Conservation (phyloP, 2,888 invertebrate species). For the Venustoraphidia nigricollis region DNA sequence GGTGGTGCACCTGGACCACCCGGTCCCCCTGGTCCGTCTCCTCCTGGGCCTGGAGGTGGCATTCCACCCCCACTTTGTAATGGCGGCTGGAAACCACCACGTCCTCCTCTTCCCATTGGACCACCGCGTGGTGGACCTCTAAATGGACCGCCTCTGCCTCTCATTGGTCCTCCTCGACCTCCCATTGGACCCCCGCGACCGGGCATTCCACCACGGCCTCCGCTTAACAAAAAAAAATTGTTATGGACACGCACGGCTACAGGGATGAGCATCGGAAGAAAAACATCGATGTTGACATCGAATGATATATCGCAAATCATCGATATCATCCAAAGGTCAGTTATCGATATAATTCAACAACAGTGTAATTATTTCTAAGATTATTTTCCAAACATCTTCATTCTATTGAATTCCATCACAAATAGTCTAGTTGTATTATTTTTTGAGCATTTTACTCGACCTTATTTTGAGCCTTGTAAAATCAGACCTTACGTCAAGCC, state of each 20-base stretch:
- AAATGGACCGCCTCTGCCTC: constrained; percentile 14
- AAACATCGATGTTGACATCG: no score
- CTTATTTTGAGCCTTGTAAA: no score
- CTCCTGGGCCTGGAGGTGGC: constrained; percentile 6
- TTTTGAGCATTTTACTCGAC: no score
- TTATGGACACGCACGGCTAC: neutral
- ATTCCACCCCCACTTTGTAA: constrained; percentile 13
- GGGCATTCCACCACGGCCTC: constrained; percentile 7
- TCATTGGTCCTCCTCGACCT: constrained; percentile 11
- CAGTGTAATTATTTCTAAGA: no score
- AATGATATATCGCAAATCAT: no score
- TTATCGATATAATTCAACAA: no score
- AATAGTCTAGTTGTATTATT: no score
- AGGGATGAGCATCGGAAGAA: no score
- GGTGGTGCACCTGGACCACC: constrained; percentile 9
- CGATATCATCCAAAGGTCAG: no score
- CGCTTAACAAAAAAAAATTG: neutral
- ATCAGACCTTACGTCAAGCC: no score
- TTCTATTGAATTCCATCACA: no score
- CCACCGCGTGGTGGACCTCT: constrained; percentile 14
- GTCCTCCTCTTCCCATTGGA: constrained; percentile 13
- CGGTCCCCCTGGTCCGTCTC: constrained; percentile 3
- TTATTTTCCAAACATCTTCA: no score
- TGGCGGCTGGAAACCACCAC: constrained; percentile 12
- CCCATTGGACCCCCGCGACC: constrained; percentile 10